Evolutionary conservation across 2,113 vertebrate species (phyloP), one percentile per base, ranked within the genome.

Genomic region (Microcebus griseorufus): DNA sequence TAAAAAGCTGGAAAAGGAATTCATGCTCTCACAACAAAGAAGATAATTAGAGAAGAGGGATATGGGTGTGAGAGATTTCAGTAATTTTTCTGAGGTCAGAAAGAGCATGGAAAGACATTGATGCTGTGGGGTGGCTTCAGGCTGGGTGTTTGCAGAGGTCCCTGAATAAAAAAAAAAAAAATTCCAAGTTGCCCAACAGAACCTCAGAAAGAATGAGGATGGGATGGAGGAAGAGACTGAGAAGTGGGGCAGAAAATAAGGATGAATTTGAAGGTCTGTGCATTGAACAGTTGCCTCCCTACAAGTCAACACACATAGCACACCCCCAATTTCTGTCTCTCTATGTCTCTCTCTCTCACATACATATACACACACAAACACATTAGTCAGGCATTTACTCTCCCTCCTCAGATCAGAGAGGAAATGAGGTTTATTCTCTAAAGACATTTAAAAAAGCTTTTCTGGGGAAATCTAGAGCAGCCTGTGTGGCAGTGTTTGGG

Each of bases 1-100:
- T 93, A 60, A 93, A 92, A 94, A 83, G 37, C n/a, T 91, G 32
- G 78, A 80, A 64, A 90, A 88, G 37, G 42, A 89, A 70, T 58
- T 72, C 58, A 69, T 86, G 64, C 76, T 94, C 45, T 96, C 55
- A 88, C 32, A 91, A 32, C 29, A 55, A 23, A 53, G 48, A 95
- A 78, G 89, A 64, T 32, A 82, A 60, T 0, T 85, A 20, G 70
- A 92, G 51, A 65, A 91, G 75, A 73, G 20, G 62, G 64, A 37
- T 37, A 34, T 0, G 8, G 37, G 18, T 39, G 12, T 53, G 14
- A 58, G 70, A 88, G 64, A 32, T 69, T 45, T 94, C 29, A 82
- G 0, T 64, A 65, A 17, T 25, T 87, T 34, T 70, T 42, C 20
- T 72, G 42, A 65, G 60, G 20, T 90, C 72, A 86, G 67, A 69